These are phyloP conservation scores for Capromys pilorides DNA, from an alignment of 2,797 vertebrate genomes.

Conservation along the genomic window DNA sequence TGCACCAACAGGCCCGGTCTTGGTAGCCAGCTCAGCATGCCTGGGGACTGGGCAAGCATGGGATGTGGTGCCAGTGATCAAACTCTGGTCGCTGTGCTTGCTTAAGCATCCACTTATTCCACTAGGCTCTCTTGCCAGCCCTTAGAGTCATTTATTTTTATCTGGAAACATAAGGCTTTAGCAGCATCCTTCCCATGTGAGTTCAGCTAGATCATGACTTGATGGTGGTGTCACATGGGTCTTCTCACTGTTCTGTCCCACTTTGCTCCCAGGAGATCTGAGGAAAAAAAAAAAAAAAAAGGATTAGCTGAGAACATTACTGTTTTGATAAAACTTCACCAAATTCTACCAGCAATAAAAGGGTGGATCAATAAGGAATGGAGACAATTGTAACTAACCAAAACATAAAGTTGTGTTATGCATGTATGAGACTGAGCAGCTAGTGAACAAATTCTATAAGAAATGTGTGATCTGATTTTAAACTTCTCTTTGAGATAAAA, in stretches of 20 bases:
- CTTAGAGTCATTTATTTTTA: neutral
- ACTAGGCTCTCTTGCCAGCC: no score
- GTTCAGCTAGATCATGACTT: neutral
- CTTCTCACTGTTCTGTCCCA: neutral
- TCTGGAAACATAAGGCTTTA: neutral
- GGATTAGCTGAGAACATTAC: neutral
- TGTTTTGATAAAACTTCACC: neutral
- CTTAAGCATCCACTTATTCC: no score
- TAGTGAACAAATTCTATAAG: neutral
- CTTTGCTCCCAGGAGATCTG: rapidly evolving
- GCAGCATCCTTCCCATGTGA: neutral
- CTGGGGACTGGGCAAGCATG: no score
- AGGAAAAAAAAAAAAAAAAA: constrained; percentile 35
- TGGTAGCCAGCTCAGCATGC: no score
- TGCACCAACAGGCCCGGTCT: no score
- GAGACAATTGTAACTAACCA: neutral
- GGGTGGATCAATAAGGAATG: neutral
- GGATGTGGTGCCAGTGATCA: no score
- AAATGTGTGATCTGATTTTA: neutral
- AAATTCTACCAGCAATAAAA: neutral
- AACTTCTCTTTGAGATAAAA: neutral
- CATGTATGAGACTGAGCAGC: rapidly evolving
- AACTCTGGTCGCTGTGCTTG: no score
- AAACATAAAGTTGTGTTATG: neutral
- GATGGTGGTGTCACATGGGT: neutral